Percentiles rank a stretch among this genome's conserved stretches.
These are phyloP conservation scores for Pterostichus niger DNA, from an alignment of 2,888 invertebrate species.

Conservation along the genomic window DNA sequence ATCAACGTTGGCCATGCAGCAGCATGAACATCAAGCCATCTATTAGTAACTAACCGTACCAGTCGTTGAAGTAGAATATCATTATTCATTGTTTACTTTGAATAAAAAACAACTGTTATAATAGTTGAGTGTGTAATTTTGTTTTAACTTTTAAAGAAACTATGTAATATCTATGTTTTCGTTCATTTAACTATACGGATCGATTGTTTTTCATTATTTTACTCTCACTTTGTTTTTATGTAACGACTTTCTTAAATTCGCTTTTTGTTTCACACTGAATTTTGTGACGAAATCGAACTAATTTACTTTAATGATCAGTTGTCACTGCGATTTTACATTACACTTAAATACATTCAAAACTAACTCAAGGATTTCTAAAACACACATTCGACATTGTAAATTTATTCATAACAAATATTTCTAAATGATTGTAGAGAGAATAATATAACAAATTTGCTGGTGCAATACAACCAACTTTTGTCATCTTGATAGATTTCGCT, in stretches of 20 bases:
- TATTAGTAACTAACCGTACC: slow-evolving; percentile 47
- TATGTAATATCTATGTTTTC: slow-evolving; percentile 50
- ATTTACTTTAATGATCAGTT: slow-evolving; percentile 30
- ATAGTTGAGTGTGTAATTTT: slow-evolving; percentile 19
- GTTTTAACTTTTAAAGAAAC: slow-evolving; percentile 9
- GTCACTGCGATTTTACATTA: not conserved
- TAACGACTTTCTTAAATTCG: slow-evolving; percentile 64
- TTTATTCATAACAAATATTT: no score
- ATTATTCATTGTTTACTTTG: slow-evolving; percentile 3
- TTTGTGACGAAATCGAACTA: slow-evolving; percentile 36
- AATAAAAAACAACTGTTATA: not conserved
- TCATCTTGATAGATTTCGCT: no score
- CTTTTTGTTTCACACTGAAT: slow-evolving; percentile 8
- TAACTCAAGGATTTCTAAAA: no score
- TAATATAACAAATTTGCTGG: no score
- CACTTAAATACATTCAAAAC: no score
- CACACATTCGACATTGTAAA: no score
- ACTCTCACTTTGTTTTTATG: slow-evolving; percentile 66
- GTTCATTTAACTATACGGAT: slow-evolving; percentile 61
- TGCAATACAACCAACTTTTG: no score
- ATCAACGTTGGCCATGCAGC: slow-evolving; percentile 57
- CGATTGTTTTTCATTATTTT: slow-evolving; percentile 60
- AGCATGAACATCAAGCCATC: slow-evolving; percentile 39
- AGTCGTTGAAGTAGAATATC: not conserved
- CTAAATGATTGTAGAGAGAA: no score